phyloP scores from a whole-genome alignment of 2,888 invertebrate genomes.

The Rhingia rostrata region DNA sequence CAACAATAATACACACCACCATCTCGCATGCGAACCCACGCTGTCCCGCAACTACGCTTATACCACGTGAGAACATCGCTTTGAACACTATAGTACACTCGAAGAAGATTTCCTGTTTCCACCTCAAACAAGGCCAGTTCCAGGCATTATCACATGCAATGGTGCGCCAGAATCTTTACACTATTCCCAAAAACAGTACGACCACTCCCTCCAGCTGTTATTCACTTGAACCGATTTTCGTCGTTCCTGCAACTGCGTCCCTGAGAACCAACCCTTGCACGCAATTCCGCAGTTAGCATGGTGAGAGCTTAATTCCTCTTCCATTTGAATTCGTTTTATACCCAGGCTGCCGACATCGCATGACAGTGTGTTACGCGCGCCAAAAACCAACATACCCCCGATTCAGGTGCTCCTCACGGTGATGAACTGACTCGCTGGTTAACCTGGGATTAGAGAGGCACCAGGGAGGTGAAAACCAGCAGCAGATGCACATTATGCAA shows the following conservation, averaged over 20 bases:
- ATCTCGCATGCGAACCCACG: conserved; percentile 28
- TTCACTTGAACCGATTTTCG: conserved; percentile 53
- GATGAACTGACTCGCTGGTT: conserved; percentile 42
- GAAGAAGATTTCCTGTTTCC: neutral
- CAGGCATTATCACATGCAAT: conserved; percentile 1
- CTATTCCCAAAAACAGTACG: conserved; percentile 23
- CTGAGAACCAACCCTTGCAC: conserved; percentile 50
- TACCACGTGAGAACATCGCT: conserved; percentile 46
- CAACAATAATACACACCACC: neutral
- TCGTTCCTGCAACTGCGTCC: conserved; percentile 17
- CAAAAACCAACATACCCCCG: conserved; percentile 51
- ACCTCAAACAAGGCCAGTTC: neutral
- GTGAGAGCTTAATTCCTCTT: conserved; percentile 49
- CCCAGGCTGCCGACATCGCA: conserved; percentile 33
- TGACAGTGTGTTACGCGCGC: conserved; percentile 63
- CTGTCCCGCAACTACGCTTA: conserved; percentile 32
- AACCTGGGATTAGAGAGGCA: conserved; percentile 10
- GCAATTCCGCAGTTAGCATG: conserved; percentile 65
- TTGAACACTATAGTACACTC: conserved; percentile 37
- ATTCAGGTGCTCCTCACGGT: conserved; percentile 58
- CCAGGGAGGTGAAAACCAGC: conserved; percentile 38
- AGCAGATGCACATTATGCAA: conserved; percentile 77
- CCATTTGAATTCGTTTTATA: conserved; percentile 35
- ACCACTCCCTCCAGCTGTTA: conserved; percentile 58
- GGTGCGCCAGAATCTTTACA: neutral